Evolutionary conservation across 2,113 vertebrate genomes (phyloP), one percentile per base, ranked within the genome.

Genomic region (Regulus satrapa): DNA sequence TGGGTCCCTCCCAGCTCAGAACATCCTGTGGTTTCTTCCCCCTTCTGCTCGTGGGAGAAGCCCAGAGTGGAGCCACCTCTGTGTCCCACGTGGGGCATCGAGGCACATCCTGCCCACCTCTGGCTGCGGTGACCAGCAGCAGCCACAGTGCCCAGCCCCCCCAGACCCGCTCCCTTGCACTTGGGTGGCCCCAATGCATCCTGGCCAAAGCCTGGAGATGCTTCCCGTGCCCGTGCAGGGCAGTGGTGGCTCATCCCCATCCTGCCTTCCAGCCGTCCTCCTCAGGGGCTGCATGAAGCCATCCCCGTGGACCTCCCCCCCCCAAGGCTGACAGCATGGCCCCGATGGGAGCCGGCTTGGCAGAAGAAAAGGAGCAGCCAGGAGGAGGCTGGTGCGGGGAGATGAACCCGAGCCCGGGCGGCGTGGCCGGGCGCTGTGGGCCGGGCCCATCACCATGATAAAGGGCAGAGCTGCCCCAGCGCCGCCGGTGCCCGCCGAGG

Each of bases 151-250:
- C 55, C n/a, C 0, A 0, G 2, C 10, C 14, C 12, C 24, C 51
- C 71, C 7, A 17, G 13, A 18, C 29, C 18, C 16, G 14, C n/a
- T 68, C 43, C 67, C 34, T 38, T 0, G 1, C 5, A 0, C 51
- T 58, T 3, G 1, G 16, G 11, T 29, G 55, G 8, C 34, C 49
- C 49, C 31, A 29, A 3, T 24, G 58, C 67, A 80, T 46, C 56
- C 56, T 2, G 4, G 13, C 52, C 67, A 45, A 40, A 77, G 21
- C 51, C 69, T 9, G 40, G 43, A 46, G 69, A n/a, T 20, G 14
- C 20, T 67, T 18, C 52, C 32, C 26, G 4, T 32, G n/a, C 13
- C 69, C 0, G 0, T 19, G 36, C 1, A 0, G 0, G 2, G 51
- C 49, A 25, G 23, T 5, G 51, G 19, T 7, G 19, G 48, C 49